Evolutionary conservation across 2,113 vertebrate species (phyloP).

Genomic region (Dendropsophus ebraccatus): DNA sequence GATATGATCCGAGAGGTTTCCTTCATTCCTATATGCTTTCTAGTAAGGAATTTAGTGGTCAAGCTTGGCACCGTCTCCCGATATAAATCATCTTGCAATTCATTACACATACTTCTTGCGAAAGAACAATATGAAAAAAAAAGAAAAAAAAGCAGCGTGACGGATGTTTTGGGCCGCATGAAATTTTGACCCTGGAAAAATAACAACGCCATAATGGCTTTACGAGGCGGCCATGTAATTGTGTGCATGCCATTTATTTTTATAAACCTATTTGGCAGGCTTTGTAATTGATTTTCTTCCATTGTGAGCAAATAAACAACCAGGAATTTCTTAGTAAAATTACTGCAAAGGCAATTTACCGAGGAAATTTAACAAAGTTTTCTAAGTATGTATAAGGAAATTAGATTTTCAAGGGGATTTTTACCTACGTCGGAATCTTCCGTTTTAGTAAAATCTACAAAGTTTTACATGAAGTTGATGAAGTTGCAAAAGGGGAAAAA

Average conservation of each 20-base stretch:
- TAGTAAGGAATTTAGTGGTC: constrained; percentile 16
- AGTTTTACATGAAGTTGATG: too few relatives aligned
- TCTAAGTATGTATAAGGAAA: neutral
- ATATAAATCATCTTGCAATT: neutral
- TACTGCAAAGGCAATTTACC: neutral
- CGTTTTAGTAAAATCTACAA: neutral
- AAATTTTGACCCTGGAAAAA: constrained; percentile 20
- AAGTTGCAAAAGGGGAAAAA: too few relatives aligned
- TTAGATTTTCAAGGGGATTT: neutral
- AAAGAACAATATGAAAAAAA: constrained; percentile 2
- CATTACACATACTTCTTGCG: neutral
- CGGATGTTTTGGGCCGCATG: neutral
- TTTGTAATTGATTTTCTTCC: constrained; percentile 10
- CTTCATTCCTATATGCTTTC: constrained; percentile 14
- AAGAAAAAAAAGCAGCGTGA: neutral
- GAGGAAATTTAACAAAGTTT: neutral
- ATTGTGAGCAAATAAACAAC: neutral
- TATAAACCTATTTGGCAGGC: neutral
- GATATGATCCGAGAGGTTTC: neutral
- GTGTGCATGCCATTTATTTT: neutral
- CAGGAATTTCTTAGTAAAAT: neutral
- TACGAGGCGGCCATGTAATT: neutral
- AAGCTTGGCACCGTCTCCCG: neutral
- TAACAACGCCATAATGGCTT: neutral
- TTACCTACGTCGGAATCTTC: neutral